Evolutionary conservation across 2,797 vertebrate species (phyloP).

Genomic region (Garrulus glandarius): DNA sequence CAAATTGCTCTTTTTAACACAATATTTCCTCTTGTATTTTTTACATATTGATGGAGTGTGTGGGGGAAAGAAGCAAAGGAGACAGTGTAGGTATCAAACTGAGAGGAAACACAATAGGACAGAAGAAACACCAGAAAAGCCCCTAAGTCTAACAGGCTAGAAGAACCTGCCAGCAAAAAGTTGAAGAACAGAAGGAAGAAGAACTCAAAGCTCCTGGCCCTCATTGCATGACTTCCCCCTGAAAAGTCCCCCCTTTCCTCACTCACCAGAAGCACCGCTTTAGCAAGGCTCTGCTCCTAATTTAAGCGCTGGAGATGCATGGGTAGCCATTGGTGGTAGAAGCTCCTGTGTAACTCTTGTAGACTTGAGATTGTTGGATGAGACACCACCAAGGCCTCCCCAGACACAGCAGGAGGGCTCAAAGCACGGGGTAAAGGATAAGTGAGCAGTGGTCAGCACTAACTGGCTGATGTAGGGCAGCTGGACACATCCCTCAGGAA

Average conservation of each 20-base stretch:
- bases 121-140: background rate
- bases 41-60: background rate
- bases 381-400: background rate
- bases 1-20: background rate
- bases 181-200: background rate
- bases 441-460: background rate
- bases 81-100: background rate
- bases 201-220: background rate
- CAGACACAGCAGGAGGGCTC: background rate
- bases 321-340: rapidly evolving
- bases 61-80: background rate
- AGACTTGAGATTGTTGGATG: background rate
- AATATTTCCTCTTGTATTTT: background rate
- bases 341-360: background rate
- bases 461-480: background rate
- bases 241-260: background rate
- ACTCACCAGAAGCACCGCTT: background rate
- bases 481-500: background rate
- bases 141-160: background rate
- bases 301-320: background rate
- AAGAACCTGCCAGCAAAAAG: background rate
- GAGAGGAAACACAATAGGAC: background rate
- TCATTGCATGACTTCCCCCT: background rate
- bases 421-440: background rate
- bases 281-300: background rate